Conservation (phyloP, 2,888 invertebrate genomes). For the Hyles lineata region DNA sequence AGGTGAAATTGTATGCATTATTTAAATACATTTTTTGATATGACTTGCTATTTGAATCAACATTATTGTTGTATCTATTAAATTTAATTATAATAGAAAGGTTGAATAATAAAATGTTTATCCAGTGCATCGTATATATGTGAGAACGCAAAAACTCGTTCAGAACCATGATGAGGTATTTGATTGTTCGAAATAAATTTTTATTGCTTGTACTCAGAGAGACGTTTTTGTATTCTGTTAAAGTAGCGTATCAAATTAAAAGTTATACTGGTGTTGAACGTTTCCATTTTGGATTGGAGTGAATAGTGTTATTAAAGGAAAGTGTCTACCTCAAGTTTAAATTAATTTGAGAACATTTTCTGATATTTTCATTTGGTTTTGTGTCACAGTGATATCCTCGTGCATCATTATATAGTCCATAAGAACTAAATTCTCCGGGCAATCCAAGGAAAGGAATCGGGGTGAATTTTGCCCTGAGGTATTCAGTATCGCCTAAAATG, state of each 20-base stretch:
- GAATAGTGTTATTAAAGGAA: not conserved
- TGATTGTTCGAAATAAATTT: not conserved
- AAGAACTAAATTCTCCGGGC: too few relatives aligned
- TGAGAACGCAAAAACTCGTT: not conserved
- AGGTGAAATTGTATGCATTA: constrained; percentile 49
- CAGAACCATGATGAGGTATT: not conserved
- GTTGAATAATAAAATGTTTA: not conserved
- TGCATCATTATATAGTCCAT: too few relatives aligned
- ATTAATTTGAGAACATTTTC: not conserved
- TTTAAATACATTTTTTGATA: constrained; percentile 16
- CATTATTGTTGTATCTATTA: constrained; percentile 5
- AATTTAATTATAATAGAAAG: constrained; percentile 21
- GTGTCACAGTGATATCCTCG: too few relatives aligned
- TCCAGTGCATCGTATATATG: not conserved
- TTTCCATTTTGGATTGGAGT: not conserved
- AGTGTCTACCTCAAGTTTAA: not conserved
- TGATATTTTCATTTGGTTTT: not conserved
- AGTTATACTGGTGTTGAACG: not conserved
- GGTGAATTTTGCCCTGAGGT: too few relatives aligned
- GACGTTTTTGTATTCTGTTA: not conserved
- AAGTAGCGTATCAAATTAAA: not conserved
- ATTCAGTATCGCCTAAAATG: too few relatives aligned
- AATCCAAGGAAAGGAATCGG: too few relatives aligned
- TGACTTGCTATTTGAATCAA: constrained; percentile 17
- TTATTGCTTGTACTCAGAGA: not conserved